These are phyloP conservation scores for Pseudopodoces humilis DNA, from an alignment of 2,113 vertebrate genomes.

Conservation along the genomic window DNA sequence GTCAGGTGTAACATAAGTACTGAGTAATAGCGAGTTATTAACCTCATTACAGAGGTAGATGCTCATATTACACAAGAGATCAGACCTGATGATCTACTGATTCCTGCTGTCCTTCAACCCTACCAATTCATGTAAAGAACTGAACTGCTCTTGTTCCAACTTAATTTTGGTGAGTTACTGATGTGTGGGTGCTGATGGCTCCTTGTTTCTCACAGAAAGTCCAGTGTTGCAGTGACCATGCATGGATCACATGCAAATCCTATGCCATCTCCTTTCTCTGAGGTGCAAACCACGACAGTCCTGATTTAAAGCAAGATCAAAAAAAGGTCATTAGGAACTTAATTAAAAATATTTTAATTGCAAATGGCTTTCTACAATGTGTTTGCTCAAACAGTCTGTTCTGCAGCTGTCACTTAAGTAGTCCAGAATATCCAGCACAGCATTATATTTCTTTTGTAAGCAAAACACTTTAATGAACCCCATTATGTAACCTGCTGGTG, in stretches of 20 bases:
- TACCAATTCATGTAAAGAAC: not conserved
- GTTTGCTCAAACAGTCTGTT: not conserved
- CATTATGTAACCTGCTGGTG: not conserved
- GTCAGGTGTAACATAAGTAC: not conserved
- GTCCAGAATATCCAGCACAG: not conserved
- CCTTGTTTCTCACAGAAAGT: not conserved
- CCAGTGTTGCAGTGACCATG: not conserved
- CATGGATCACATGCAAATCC: not conserved
- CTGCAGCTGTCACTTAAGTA: not conserved
- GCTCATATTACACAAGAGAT: not conserved
- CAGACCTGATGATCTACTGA: not conserved
- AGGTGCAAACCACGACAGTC: not conserved
- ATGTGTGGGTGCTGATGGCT: not conserved
- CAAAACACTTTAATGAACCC: not conserved
- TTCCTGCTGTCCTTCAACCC: not conserved
- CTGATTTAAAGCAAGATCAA: not conserved
- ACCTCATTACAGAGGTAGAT: not conserved
- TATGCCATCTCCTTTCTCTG: not conserved
- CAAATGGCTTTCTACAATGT: not conserved
- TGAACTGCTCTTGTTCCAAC: not conserved
- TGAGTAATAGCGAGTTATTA: not conserved
- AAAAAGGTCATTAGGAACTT: not conserved
- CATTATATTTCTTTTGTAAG: not conserved
- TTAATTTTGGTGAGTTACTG: not conserved
- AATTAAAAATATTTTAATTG: not conserved